These are phyloP conservation scores for Cygnus buccinator DNA, from an alignment of 2,113 vertebrate genomes.

Conservation along the genomic window DNA sequence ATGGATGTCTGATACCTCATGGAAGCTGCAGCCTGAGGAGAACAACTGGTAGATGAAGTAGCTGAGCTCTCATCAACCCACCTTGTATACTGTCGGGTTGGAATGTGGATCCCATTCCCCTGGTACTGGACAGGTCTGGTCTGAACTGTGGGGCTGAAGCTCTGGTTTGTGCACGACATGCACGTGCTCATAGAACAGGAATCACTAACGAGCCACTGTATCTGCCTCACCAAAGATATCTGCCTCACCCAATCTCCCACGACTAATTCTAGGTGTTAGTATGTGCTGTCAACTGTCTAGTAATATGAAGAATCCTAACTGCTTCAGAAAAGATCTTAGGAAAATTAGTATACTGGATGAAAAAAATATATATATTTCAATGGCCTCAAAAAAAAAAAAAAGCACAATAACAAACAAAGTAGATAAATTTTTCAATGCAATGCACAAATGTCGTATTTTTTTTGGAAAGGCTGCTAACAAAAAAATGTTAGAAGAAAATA, in stretches of 20 bases:
- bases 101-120: not conserved
- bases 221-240: not conserved
- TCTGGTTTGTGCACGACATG: fast-evolving
- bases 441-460: not conserved
- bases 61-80: not conserved
- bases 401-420: not conserved
- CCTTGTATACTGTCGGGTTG: fast-evolving
- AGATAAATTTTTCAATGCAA: not conserved
- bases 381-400: not conserved
- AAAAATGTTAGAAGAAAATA: not conserved
- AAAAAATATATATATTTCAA: not conserved
- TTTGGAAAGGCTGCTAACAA: not conserved
- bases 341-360: not conserved
- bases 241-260: not conserved
- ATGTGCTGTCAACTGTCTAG: not conserved
- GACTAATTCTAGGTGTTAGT: not conserved
- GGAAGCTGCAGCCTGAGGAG: not conserved
- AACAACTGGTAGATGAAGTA: not conserved
- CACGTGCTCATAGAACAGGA: fast-evolving
- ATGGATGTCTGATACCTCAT: not conserved
- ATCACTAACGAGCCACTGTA: fast-evolving
- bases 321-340: not conserved
- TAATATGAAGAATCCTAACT: not conserved
- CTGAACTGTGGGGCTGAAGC: not conserved
- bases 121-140: not conserved